phyloP scores from a whole-genome alignment of 2,888 invertebrate genomes.

The Nezara viridula region DNA sequence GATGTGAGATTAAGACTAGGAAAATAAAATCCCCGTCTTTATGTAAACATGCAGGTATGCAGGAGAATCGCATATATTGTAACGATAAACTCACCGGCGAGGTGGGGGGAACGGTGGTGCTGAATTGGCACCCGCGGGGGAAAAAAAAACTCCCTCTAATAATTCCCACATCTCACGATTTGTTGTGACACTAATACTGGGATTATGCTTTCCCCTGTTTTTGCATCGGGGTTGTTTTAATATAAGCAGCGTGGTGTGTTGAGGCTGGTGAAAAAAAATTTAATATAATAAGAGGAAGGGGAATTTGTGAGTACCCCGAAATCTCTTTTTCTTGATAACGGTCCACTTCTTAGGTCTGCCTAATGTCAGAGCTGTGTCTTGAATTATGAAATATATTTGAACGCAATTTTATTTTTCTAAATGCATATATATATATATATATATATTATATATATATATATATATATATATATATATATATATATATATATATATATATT shows the following conservation, averaged over 20 bases:
- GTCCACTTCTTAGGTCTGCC: background rate
- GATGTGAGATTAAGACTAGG: slow-evolving; percentile 33
- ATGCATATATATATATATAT: too few relatives aligned
- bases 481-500: too few relatives aligned
- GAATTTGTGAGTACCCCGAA: background rate
- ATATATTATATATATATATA: too few relatives aligned
- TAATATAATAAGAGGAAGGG: slow-evolving; percentile 1
- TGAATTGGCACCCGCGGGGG: slow-evolving; percentile 28
- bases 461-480: too few relatives aligned
- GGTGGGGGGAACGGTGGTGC: background rate
- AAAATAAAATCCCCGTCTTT: slow-evolving; percentile 46
- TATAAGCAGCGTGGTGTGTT: slow-evolving; percentile 29
- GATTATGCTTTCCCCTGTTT: background rate
- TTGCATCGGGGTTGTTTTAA: slow-evolving; percentile 46
- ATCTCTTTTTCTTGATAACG: background rate
- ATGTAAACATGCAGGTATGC: slow-evolving; percentile 47
- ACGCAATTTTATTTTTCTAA: background rate
- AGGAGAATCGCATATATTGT: slow-evolving; percentile 26
- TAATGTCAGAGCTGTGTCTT: background rate
- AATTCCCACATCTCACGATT: slow-evolving; percentile 54
- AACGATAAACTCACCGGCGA: background rate
- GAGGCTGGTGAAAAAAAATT: slow-evolving; percentile 2
- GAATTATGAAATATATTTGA: background rate
- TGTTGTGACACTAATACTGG: slow-evolving; percentile 51
- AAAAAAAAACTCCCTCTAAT: slow-evolving; percentile 18